Base-by-base conservation (phyloP, 2,797 vertebrate species). In the Eremophila alpestris region DNA sequence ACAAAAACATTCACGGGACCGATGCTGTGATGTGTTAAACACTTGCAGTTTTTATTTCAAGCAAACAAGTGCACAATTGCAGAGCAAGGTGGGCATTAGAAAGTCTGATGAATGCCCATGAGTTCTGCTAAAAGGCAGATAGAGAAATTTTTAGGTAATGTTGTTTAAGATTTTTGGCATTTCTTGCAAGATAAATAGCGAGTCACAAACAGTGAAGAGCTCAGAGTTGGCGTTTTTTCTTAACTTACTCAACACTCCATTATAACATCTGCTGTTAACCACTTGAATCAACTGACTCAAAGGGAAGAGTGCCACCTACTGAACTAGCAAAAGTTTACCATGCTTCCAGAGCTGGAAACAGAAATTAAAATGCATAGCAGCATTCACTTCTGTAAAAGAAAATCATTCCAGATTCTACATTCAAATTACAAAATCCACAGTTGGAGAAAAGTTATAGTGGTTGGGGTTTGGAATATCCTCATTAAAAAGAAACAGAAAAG, bases 231-330 rank as follows among this genome's bases (percentile, higher is more conserved):
- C 46, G 15, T 45, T 86, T 55, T 32, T 55, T 46, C 51, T 78
- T 41, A 9, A 75, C 85, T 79, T 56, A 46, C 17, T 83, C 27
- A 81, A 48, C 8, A 36, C 46, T 73, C 59, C 29, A 63, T 74
- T 78, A 70, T 87, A 92, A 89, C 26, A 87, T 49, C 41, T 76
- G 45, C 15, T 83, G 58, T 69, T 40, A 69, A 65, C 5, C 60
- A 52, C 18, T 67, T 70, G 62, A 90, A 75, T 83, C 79, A 85
- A 82, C 20, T 63, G 96, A 95, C 62, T 93, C 71, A 94, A 93
- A 94, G 97, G 84, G 77, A 97, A 98, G 95, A 98, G 90, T 97
- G 97, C 98, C 97, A 97, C 91, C 98, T 98, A 96, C 96, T 97
- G 98, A 97, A 95, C 36, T 41, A 81, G 48, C 38, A 81, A 43